Percentiles rank a stretch among this genome's conserved stretches.
Conservation (phyloP, 2,888 invertebrate genomes). For the Mythimna loreyi region DNA sequence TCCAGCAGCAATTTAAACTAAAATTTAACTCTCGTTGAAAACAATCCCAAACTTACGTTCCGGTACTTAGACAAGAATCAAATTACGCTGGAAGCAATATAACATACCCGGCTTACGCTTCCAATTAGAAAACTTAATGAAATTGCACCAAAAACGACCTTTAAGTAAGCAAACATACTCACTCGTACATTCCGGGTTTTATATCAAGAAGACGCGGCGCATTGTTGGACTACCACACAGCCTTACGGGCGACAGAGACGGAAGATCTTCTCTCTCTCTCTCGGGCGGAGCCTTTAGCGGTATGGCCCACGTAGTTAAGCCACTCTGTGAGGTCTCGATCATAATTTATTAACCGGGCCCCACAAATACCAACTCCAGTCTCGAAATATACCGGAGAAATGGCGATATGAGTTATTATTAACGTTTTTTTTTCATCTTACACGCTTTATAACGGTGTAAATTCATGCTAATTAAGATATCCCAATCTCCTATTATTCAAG, state of each 20-base stretch:
- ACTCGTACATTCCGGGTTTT: constrained; percentile 54
- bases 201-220: constrained; percentile 58
- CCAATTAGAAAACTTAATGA: constrained; percentile 72
- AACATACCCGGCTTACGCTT: constrained; percentile 41
- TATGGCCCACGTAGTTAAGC: constrained; percentile 83
- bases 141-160: constrained; percentile 66
- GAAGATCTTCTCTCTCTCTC: constrained; percentile 68
- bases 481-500: constrained; percentile 73
- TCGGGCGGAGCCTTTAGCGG: constrained; percentile 82
- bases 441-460: constrained; percentile 74
- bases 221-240: constrained; percentile 55
- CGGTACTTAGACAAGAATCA: constrained; percentile 56
- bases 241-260: constrained; percentile 53
- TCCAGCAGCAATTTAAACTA: constrained; percentile 5
- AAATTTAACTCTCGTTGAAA: constrained; percentile 29
- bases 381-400: constrained; percentile 79
- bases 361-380: constrained; percentile 76
- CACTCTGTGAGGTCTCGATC: constrained; percentile 86
- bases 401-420: constrained; percentile 81
- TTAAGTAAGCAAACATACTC: constrained; percentile 66
- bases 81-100: constrained; percentile 42
- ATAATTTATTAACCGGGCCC: constrained; percentile 88
- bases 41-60: constrained; percentile 45
- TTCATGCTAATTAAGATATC: constrained; percentile 82
- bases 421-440: constrained; percentile 66